These are phyloP conservation scores for Paratrypauchen microcephalus DNA, from an alignment of 2,797 vertebrate species.

Conservation along the genomic window DNA sequence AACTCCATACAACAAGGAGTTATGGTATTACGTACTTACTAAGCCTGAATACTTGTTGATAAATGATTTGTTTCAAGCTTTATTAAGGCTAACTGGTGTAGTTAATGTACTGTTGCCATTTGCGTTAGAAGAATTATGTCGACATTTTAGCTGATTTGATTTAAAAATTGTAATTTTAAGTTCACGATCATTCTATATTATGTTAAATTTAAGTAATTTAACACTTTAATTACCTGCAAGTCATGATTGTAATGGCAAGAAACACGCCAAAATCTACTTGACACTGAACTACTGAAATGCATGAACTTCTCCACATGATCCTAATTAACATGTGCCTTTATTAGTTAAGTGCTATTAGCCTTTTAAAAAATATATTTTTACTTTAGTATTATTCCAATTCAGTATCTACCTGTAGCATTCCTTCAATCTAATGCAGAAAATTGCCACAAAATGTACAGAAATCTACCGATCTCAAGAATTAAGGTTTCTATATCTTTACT, in stretches of 20 bases:
- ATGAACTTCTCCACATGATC: not conserved
- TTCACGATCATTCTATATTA: not conserved
- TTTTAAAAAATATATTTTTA: not conserved
- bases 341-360: not conserved
- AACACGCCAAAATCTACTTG: not conserved
- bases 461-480: not conserved
- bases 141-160: not conserved
- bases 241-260: not conserved
- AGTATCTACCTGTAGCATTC: conserved; percentile 1
- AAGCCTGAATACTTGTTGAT: not conserved
- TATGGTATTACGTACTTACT: too few species aligned
- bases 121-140: too few species aligned
- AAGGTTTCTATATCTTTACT: conserved; percentile 2
- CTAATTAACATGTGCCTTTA: not conserved
- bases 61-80: too few species aligned
- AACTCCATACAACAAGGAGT: too few species aligned
- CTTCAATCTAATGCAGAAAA: conserved; percentile 6
- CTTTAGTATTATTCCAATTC: not conserved
- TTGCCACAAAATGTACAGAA: conserved; percentile 17
- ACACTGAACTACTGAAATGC: not conserved
- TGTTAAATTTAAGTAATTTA: not conserved
- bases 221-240: not conserved
- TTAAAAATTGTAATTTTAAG: not conserved
- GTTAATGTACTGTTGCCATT: too few species aligned
- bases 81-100: too few species aligned